Percentiles rank a stretch among this genome's conserved stretches.
These are phyloP conservation scores for Clarias laeviceps DNA, from an alignment of 2,797 vertebrate genomes.

Conservation along the genomic window DNA sequence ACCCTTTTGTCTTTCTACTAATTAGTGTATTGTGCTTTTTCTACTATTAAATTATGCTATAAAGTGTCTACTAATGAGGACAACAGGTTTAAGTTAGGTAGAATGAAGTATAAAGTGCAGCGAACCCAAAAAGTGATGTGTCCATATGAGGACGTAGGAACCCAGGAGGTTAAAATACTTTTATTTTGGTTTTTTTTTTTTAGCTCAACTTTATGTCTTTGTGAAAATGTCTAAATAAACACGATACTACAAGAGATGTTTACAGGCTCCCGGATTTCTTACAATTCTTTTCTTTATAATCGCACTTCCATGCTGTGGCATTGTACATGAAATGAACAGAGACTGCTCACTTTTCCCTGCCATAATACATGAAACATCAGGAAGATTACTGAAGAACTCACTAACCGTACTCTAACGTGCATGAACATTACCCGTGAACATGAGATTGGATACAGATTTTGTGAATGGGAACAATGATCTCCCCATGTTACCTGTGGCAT, in stretches of 20 bases:
- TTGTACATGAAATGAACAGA: background rate
- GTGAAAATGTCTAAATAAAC: background rate
- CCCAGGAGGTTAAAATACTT: too few relatives aligned
- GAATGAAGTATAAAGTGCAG: too few relatives aligned
- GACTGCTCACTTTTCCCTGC: background rate
- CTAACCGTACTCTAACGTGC: background rate
- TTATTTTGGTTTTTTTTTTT: too few relatives aligned
- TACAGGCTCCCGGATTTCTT: background rate
- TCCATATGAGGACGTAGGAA: too few relatives aligned
- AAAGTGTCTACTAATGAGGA: too few relatives aligned
- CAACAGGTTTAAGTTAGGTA: too few relatives aligned
- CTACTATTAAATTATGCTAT: too few relatives aligned
- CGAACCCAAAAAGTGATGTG: too few relatives aligned
- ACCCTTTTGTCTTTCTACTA: too few relatives aligned
- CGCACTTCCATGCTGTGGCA: background rate
- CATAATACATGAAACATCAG: background rate
- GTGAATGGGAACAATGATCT: slow-evolving; percentile 14
- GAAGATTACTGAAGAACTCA: background rate
- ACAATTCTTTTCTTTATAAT: background rate
- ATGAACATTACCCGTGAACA: background rate
- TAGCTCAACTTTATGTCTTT: background rate
- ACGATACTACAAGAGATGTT: background rate
- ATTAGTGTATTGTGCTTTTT: too few relatives aligned
- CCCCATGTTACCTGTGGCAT: slow-evolving; percentile 11
- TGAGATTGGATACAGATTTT: slow-evolving; percentile 19